Base-by-base conservation (phyloP, 2,797 vertebrate species). In the Octomys mimax region DNA sequence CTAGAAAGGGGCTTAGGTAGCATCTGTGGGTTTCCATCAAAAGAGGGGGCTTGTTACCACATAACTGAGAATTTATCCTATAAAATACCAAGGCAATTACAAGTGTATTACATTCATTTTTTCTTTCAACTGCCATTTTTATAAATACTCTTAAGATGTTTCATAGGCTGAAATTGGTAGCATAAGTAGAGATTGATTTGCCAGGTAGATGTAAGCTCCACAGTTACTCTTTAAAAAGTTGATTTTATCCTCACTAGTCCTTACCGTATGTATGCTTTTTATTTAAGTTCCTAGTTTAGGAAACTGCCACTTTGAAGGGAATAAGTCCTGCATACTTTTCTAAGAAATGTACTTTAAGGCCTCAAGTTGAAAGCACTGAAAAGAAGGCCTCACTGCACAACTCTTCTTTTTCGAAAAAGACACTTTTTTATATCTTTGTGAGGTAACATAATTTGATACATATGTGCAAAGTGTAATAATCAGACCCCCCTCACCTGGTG, bases 101-200 rank as follows among this genome's bases (percentile, higher is more conserved):
- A 80, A 46, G 68, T 21, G 33, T 80, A 61, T 59, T 82, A 49
- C 19, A 49, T 92, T 46, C 42, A 54, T 62, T 86, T 96, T 33
- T 54, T 85, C 6, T 84, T 88, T 82, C 52, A 94, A 70, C 19
- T 52, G 54, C 8, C 21, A 19, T n/a, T 77, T 18, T 71, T 95
- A 59, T 87, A 78, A 96, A 73, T 89, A 42, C 82, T 88, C 11
- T 83, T 71, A 91, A 91, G 80, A 71, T 84, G 33, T 64, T 36
- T 89, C 62, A 80, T 89, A 91, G 39, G 49, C 78, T 66, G 81
- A 92, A 89, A 13, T 73, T 70, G 83, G 77, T 92, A 59, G 64
- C n/a, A 88, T 83, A 87, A 81, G 39, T 71, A 90, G 66, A 49
- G 31, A 85, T 13, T 61, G n/a, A 79, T 12, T 77, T 86, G 85